A percentile compares a stretch with the other conserved stretches of the same genome.
phyloP scores from a whole-genome alignment of 2,113 vertebrate species.

The Hyaena hyaena region DNA sequence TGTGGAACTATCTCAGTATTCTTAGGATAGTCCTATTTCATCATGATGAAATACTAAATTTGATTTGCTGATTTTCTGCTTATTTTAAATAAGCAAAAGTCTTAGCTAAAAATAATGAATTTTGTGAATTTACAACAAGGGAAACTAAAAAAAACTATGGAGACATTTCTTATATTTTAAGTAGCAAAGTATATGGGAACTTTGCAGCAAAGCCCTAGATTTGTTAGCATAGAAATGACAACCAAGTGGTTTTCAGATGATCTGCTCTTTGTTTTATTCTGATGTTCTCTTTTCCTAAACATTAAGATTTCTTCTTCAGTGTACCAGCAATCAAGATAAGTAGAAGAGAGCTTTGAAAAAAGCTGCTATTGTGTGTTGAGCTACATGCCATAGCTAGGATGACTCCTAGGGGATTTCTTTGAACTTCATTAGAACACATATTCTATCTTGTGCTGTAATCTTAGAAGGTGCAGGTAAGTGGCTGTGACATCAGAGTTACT shows the following conservation, averaged over 20 bases:
- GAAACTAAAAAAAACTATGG: neutral
- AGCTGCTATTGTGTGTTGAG: conserved; percentile 60
- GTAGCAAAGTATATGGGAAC: neutral
- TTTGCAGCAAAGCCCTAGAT: neutral
- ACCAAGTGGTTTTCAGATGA: conserved; percentile 42
- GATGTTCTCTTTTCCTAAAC: neutral
- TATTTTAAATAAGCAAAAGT: conserved; percentile 44
- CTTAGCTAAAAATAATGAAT: neutral
- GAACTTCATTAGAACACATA: conserved; percentile 47
- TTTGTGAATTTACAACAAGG: conserved; percentile 8
- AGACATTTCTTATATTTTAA: conserved; percentile 8
- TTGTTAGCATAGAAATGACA: conserved; percentile 38
- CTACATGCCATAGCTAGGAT: neutral
- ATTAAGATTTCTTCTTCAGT: neutral
- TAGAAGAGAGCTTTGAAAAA: conserved; percentile 31
- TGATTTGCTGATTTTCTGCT: conserved; percentile 27
- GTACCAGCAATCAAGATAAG: neutral
- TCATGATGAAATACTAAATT: neutral
- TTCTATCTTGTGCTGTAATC: conserved; percentile 61
- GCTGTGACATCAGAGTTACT: conserved; percentile 26
- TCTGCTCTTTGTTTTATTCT: neutral
- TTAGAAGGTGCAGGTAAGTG: conserved; percentile 66
- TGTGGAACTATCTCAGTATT: neutral
- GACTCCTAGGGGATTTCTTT: conserved; percentile 65
- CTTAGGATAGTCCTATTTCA: neutral